Percentiles rank a stretch among this genome's conserved stretches.
phyloP scores from a whole-genome alignment of 2,888 invertebrate genomes.

The Penaeus monodon region DNA sequence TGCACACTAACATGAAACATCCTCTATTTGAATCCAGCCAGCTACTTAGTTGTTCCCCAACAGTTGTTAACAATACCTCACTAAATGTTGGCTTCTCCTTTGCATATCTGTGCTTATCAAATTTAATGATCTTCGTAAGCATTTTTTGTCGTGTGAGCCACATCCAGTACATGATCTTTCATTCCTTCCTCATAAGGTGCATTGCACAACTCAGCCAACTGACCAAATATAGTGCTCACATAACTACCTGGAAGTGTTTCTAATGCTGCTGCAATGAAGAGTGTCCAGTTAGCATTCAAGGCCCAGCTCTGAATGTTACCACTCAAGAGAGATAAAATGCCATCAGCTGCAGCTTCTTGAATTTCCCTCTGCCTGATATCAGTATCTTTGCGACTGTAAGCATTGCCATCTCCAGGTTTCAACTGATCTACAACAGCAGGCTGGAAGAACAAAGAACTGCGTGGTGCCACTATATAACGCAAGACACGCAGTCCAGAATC shows the following conservation, averaged over 20 bases:
- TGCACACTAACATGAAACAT: slow-evolving; percentile 80
- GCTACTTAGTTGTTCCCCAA: slow-evolving; percentile 37
- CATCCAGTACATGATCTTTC: slow-evolving; percentile 77
- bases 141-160: slow-evolving; percentile 80
- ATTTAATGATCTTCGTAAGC: slow-evolving; percentile 68
- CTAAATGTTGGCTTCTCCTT: slow-evolving; percentile 52
- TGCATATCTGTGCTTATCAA: slow-evolving; percentile 46
- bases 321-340: slow-evolving; percentile 77
- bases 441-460: slow-evolving; percentile 85
- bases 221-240: slow-evolving; percentile 39
- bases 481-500: slow-evolving; percentile 89
- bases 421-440: slow-evolving; percentile 82
- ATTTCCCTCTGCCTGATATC: slow-evolving; percentile 79
- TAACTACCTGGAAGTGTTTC: slow-evolving; percentile 39
- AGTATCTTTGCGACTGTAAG: slow-evolving; percentile 80
- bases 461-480: slow-evolving; percentile 87
- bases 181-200: slow-evolving; percentile 62
- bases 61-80: slow-evolving; percentile 47
- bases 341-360: slow-evolving; percentile 76
- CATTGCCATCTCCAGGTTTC: slow-evolving; percentile 80
- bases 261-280: slow-evolving; percentile 64
- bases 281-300: slow-evolving; percentile 65
- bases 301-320: slow-evolving; percentile 79
- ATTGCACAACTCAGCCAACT: slow-evolving; percentile 59
- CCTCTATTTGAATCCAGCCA: slow-evolving; percentile 82